Evolutionary conservation across 2,888 invertebrate species (phyloP).

Genomic region (Eupithecia insigniata): DNA sequence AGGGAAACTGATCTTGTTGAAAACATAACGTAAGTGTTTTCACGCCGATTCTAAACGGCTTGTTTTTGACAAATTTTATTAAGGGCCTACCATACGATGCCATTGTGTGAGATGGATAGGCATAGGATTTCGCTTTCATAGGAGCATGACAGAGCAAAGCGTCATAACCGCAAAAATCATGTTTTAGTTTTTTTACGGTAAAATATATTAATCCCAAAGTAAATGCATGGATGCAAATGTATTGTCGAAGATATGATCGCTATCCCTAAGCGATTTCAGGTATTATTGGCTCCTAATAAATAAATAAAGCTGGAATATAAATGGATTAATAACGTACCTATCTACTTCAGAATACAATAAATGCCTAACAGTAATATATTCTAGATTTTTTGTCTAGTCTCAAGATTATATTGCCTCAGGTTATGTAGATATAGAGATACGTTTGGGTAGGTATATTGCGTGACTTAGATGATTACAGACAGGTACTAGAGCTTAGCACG

Average conservation of each 20-base stretch:
- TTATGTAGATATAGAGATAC: background rate
- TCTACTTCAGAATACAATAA: background rate
- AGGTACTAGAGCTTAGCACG: slow-evolving; percentile 47
- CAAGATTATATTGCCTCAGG: background rate
- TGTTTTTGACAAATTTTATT: background rate
- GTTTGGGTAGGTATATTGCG: slow-evolving; percentile 49
- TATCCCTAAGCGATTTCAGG: too few species aligned
- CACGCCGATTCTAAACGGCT: background rate
- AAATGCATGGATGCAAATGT: too few species aligned
- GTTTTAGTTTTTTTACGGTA: too few species aligned
- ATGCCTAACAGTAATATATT: background rate
- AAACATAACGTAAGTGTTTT: background rate
- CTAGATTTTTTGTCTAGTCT: background rate
- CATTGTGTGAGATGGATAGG: too few species aligned
- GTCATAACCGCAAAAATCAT: too few species aligned
- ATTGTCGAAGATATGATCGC: too few species aligned
- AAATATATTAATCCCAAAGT: too few species aligned
- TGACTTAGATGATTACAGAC: slow-evolving; percentile 62
- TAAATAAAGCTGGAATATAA: too few species aligned
- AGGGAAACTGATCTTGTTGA: background rate
- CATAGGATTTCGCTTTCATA: too few species aligned
- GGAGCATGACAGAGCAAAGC: too few species aligned
- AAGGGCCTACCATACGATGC: too few species aligned
- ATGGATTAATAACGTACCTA: background rate
- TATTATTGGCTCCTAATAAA: too few species aligned